Conservation (phyloP, 2,888 invertebrate species). For the Ornithoptera alexandrae region DNA sequence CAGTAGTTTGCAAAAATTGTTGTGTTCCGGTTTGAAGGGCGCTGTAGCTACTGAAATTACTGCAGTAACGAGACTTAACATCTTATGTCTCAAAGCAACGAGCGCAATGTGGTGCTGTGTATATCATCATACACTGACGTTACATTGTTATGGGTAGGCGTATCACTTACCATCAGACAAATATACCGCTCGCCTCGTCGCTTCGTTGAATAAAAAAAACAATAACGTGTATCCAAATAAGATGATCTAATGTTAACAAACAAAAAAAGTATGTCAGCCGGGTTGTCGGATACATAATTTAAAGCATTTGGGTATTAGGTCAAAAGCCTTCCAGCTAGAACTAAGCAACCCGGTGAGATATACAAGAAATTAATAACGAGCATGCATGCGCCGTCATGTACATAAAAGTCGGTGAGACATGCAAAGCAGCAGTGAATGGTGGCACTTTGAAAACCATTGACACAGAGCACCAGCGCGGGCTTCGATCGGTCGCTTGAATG, state of each 20-base stretch:
- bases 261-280: not conserved
- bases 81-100: too few species aligned
- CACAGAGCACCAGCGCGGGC: constrained; percentile 33
- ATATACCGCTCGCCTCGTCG: too few species aligned
- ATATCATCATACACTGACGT: too few species aligned
- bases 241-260: not conserved
- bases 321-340: not conserved
- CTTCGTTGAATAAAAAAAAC: too few species aligned
- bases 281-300: not conserved
- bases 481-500: constrained; percentile 48
- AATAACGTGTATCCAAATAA: too few species aligned
- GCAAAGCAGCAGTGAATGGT: constrained; percentile 28
- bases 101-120: too few species aligned
- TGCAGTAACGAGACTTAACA: too few species aligned
- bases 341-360: not conserved
- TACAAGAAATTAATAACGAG: constrained; percentile 2
- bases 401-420: constrained; percentile 8
- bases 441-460: constrained; percentile 33
- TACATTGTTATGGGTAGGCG: too few species aligned
- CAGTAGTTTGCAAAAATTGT: too few species aligned
- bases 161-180: too few species aligned
- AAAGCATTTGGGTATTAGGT: not conserved
- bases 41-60: too few species aligned
- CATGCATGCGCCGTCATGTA: constrained; percentile 31
- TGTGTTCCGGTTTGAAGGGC: too few species aligned